Base-by-base conservation (phyloP, 2,797 vertebrate genomes). In the Pempheris klunzingeri region DNA sequence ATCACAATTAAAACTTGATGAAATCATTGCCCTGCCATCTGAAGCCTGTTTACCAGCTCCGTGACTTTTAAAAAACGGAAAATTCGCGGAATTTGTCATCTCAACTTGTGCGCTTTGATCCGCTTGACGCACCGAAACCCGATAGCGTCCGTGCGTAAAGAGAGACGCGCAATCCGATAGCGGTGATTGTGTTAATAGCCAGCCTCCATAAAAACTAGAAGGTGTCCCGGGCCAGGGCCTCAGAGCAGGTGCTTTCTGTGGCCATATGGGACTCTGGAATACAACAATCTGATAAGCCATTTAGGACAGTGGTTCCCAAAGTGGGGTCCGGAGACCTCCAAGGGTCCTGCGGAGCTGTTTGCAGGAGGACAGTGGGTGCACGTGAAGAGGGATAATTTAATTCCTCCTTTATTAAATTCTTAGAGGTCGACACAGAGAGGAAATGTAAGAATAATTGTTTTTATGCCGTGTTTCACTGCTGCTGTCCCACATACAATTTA, bases 171-270 rank as follows among this genome's bases (percentile, higher is more conserved):
- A 90, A 93, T 88, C 78, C 85, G 93, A 94, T 93, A 91, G 89
- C 86, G 69, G 87, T 87, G 92, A 92, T 93, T 89, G 90, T 90
- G 92, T 93, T 94, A 92, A 92, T 94, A 90, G 92, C 81, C 83
- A 71, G 84, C 76, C 84, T 77, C 86, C 91, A 90, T 93, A 91
- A 93, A 91, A 91, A 89, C 78, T 87, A 82, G 87, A 88, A 90
- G 90, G 90, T 92, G 90, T 90, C 86, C 82, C 71, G 78, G 79
- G 66, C 75, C 72, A 64, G 87, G 88, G 86, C 89, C 85, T 83
- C 89, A 81, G 84, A 90, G 91, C 93, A 94, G 92, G 93, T 94
- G 92, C 90, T 90, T 87, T 88, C 87, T 88, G 79, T 89, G 84
- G 73, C 88, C 92, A 92, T 86, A 90, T 91, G 90, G 84, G 80